Base-by-base conservation (phyloP, 2,888 invertebrate genomes). In the Leucoptera coffeella region DNA sequence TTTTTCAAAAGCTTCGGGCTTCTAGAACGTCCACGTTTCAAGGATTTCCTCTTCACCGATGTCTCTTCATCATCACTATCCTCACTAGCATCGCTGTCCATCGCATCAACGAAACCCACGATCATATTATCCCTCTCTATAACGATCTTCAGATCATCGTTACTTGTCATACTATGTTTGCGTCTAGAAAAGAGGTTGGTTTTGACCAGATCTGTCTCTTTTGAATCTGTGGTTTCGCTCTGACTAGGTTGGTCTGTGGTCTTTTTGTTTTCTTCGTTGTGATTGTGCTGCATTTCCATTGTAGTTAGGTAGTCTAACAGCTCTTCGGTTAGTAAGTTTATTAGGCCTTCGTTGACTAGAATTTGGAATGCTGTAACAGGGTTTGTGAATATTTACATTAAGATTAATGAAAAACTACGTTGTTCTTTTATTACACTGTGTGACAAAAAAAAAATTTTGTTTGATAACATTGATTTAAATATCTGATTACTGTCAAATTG, bases 101-200 rank as follows among this genome's bases (percentile, higher is more conserved):
- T 41, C 3, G 59, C 53, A 32, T 67, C 69, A 20, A 57, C 45
- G 35, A 69, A 67, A 3, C 64, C 64, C 14, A 67, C 59, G 12
- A 65, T 54, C 65, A 67, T 67, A 36, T 67, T 69, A 35, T 69
- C 69, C 31, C 65, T 57, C 43, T 69, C 65, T 37, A 71, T 67
- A 3, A 62, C 54, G 12, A 69, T 57, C 35, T 58, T 62, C 24
- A 60, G 38, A 30, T 60, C 61, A 37, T 65, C 65, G 26, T 47
- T 52, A 29, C 46, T 50, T 17, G 45, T 38, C 14, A 49, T 45
- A 28, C 42, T 7, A 12, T 26, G 44, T 40, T 51, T 58, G 6
- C 60, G 50, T 25, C 57, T 48, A 25, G 43, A 35, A 30, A 52
- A 56, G 17, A 55, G 34, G 36, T 45, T 40, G 25, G 31, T 32